phyloP scores from a whole-genome alignment of 1,140 invertebrate species.

The Uloborus diversus region DNA sequence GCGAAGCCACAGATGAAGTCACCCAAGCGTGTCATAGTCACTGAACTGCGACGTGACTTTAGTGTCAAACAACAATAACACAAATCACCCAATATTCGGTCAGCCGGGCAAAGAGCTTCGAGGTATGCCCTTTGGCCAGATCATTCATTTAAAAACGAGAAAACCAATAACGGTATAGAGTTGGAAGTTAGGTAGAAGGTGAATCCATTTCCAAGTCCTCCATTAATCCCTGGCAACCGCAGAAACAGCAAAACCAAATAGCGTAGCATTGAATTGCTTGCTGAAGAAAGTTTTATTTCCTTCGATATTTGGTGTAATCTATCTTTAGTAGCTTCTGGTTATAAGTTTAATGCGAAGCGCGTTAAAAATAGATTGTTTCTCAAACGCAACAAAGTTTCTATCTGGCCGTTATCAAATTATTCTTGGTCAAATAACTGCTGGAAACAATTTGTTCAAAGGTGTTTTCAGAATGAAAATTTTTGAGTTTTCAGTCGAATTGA shows the following conservation, averaged over 20 bases:
- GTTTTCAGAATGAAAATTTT: too few relatives aligned
- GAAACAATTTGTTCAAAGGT: too few relatives aligned
- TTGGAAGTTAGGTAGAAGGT: neutral
- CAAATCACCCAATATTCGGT: conserved; percentile 43
- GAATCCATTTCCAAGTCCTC: neutral
- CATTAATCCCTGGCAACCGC: neutral
- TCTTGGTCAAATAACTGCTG: too few relatives aligned
- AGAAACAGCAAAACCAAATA: neutral
- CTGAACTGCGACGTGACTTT: conserved; percentile 38
- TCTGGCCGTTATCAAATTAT: too few relatives aligned
- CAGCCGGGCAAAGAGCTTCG: conserved; percentile 32
- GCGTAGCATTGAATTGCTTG: neutral
- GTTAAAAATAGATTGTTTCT: too few relatives aligned
- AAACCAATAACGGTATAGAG: conserved; percentile 22
- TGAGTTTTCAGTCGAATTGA: too few relatives aligned
- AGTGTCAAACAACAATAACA: conserved; percentile 37
- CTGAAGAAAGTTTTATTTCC: neutral
- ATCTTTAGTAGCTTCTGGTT: too few relatives aligned
- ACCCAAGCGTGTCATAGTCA: conserved; percentile 26
- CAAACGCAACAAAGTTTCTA: too few relatives aligned
- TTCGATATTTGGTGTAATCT: too few relatives aligned
- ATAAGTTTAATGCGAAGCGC: too few relatives aligned
- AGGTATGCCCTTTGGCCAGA: neutral
- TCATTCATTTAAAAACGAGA: conserved; percentile 28
- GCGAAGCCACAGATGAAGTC: neutral